Evolutionary conservation across 2,113 vertebrate species (phyloP).

Genomic region (Pseudopodoces humilis): DNA sequence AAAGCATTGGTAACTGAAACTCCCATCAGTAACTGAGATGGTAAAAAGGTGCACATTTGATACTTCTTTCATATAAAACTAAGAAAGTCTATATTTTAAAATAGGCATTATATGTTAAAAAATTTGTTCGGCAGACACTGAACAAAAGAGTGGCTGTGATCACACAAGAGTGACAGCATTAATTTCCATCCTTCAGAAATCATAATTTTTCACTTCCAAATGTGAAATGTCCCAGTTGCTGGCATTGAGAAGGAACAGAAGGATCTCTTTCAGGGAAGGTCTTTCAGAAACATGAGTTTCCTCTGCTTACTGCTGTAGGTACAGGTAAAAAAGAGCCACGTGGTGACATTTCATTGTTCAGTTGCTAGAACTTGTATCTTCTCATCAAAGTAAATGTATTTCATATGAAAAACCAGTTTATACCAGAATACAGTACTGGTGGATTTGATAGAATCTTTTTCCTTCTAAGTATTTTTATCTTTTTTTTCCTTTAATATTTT

Average conservation of each 20-base stretch:
- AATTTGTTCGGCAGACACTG: neutral
- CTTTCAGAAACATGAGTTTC: neutral
- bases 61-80: neutral
- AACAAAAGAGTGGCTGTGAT: neutral
- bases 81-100: neutral
- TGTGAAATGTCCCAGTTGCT: neutral
- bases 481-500: neutral
- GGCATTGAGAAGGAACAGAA: neutral
- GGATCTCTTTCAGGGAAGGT: neutral
- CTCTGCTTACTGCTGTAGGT: neutral
- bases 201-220: neutral
- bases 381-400: neutral
- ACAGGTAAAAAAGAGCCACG: accelerated
- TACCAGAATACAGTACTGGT: neutral
- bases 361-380: neutral
- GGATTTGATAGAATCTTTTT: neutral
- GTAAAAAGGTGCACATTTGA: neutral
- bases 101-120: neutral
- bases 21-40: neutral
- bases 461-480: neutral
- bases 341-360: neutral
- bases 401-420: neutral
- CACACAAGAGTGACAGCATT: neutral
- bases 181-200: neutral
- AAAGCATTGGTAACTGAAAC: neutral